Evolutionary conservation across 2,888 invertebrate species (phyloP), one percentile per base, ranked within the genome.

Genomic region (Diogma glabrata): DNA sequence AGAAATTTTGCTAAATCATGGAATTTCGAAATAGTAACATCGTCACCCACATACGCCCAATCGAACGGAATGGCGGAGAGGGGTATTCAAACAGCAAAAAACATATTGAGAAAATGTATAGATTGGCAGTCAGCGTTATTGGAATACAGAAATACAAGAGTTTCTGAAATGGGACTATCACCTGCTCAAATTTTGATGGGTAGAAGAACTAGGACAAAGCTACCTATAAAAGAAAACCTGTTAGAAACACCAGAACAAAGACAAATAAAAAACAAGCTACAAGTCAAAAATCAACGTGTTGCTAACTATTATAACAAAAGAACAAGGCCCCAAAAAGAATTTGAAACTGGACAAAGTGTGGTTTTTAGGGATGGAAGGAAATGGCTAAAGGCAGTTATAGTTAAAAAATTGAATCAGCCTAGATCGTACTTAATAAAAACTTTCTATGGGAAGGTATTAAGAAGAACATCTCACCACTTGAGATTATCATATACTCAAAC

Each of bases 21-120:
- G 55, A 46, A 53, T 22, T 53, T 56, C 33, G 30, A 55, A 14
- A 55, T 55, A 26, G 51, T 53, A 8, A 54, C 53, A 12, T 51
- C 54, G 3, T 54, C 51, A 47, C 55, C 58, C 10, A n/a, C n/a
- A n/a, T n/a, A n/a, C n/a, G n/a, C n/a, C n/a, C n/a, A n/a, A n/a
- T n/a, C n/a, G n/a, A n/a, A n/a, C n/a, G n/a, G n/a, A n/a, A n/a
- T n/a, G n/a, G n/a, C n/a, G n/a, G n/a, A n/a, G n/a, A 47, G 56
- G 30, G 51, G 52, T 17, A 45, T 56, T 24, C 52, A 55, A 36
- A 55, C 51, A 17, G 4, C 16, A 16, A 40, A 40, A 40, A 17
- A 5, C 8, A 20, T 20, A 43, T 43, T 20, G 20, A 10, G 12
- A 43, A 43, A 43, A 43, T 3, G 20, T 20, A 7, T n/a, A n/a